phyloP scores from a whole-genome alignment of 1,140 invertebrate genomes.

The Atta texana region DNA sequence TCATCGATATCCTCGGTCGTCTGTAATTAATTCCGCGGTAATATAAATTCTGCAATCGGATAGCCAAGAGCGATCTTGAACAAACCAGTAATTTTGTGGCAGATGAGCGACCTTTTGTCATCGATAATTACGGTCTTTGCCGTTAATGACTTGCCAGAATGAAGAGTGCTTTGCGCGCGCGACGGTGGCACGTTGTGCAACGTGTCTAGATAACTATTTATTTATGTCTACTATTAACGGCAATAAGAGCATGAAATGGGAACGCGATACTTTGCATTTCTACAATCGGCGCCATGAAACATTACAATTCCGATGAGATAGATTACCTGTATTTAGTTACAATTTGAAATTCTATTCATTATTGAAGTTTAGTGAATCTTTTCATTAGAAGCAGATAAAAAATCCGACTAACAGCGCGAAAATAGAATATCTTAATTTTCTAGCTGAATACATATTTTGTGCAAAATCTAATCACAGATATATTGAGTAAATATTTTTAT shows the following conservation, averaged over 20 bases:
- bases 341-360: background rate
- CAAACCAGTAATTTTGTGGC: conserved; percentile 31
- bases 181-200: conserved; percentile 38
- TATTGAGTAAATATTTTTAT: background rate
- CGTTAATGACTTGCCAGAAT: conserved; percentile 55
- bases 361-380: conserved; percentile 4
- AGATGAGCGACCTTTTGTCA: conserved; percentile 38
- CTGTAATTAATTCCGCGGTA: conserved; percentile 34
- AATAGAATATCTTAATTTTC: background rate
- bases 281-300: background rate
- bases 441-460: background rate
- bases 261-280: background rate
- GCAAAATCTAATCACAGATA: background rate
- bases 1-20: background rate
- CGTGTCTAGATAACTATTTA: conserved; percentile 52
- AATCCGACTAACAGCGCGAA: background rate
- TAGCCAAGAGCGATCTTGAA: background rate
- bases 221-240: conserved; percentile 38
- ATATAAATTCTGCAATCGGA: conserved; percentile 23
- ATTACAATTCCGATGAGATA: background rate
- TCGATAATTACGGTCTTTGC: conserved; percentile 31
- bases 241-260: conserved; percentile 37
- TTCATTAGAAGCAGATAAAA: background rate
- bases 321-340: background rate
- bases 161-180: conserved; percentile 23